Evolutionary conservation across 2,797 vertebrate species (phyloP), one percentile per base, ranked within the genome.

Genomic region (Tinamus major): DNA sequence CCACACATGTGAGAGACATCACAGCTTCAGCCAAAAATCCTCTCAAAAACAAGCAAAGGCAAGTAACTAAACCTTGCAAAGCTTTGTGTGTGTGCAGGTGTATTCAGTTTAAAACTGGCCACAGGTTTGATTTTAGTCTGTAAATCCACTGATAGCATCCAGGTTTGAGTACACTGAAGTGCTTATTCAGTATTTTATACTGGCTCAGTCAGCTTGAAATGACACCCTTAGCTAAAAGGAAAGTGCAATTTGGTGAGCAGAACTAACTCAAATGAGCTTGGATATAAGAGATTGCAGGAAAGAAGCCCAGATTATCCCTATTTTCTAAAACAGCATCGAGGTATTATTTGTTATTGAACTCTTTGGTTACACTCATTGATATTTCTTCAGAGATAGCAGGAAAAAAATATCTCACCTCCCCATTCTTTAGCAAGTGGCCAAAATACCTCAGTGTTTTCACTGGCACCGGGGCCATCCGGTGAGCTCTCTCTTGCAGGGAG

Each of bases 21-120:
- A 35, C 17, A 87, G 58, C 78, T 89, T 48, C n/a, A 94, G 90
- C 44, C 86, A 95, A 91, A 95, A 95, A 33, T 17, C 35, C 37
- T 94, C 55, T 89, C 74, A 94, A 74, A 89, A 70, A 6, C 61
- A 79, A 76, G 62, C 9, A 94, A 92, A 93, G 20, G 16, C 44
- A 15, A 86, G 56, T 2, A 90, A 67, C 44, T 77, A 86, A 91
- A 70, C 56, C 4, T 3, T 41, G 20, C 58, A 72, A 86, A 84
- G 20, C 33, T 81, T 81, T 5, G 4, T 23, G 33, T 0, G 0
- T 33, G 27, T 1, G 1, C n/a, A n/a, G 7, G 13, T 84, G 58
- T 42, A 70, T 46, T 53, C 75, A 64, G 56, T 93, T 82, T 62
- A 81, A 96, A 91, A 82, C 1, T 9, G 10, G 46, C 23, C n/a